Conservation (phyloP, 2,888 invertebrate species). For the Eilema griseolum region DNA sequence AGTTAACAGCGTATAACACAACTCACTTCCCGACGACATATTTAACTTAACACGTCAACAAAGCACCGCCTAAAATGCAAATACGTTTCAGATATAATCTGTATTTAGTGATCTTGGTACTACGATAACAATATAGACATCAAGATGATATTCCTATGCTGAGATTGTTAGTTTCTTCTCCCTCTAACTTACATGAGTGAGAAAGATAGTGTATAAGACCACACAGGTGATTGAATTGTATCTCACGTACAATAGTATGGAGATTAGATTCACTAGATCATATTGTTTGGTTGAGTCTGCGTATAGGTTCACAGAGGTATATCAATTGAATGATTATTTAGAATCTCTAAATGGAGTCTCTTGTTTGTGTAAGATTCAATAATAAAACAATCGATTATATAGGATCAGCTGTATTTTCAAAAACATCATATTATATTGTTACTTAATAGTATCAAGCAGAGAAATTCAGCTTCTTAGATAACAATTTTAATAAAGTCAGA, state of each 20-base stretch:
- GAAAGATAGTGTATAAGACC: slow-evolving; percentile 26
- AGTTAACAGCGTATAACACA: slow-evolving; percentile 24
- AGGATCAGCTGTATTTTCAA: too few species aligned
- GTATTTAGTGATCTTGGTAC: slow-evolving; percentile 39
- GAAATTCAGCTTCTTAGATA: too few species aligned
- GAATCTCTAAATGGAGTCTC: too few species aligned
- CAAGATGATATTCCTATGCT: slow-evolving; percentile 32
- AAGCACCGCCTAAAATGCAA: slow-evolving; percentile 34
- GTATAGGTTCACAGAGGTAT: not conserved
- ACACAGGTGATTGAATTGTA: slow-evolving; percentile 55
- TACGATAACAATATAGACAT: slow-evolving; percentile 44
- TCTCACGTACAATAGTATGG: not conserved
- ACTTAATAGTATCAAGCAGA: too few species aligned
- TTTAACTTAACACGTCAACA: slow-evolving; percentile 32
- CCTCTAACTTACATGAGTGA: slow-evolving; percentile 19
- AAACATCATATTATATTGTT: too few species aligned
- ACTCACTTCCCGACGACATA: slow-evolving; percentile 24
- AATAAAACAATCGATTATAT: too few species aligned
- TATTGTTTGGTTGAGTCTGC: not conserved
- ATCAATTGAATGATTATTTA: not conserved
- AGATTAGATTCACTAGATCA: not conserved
- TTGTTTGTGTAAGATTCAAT: too few species aligned
- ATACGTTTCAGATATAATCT: slow-evolving; percentile 46
- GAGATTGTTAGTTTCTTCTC: slow-evolving; percentile 29
- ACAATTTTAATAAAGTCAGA: too few species aligned